Evolutionary conservation across 2,797 vertebrate genomes (phyloP), one percentile per base, ranked within the genome.

Genomic region (Gymnoscopelus braueri): DNA sequence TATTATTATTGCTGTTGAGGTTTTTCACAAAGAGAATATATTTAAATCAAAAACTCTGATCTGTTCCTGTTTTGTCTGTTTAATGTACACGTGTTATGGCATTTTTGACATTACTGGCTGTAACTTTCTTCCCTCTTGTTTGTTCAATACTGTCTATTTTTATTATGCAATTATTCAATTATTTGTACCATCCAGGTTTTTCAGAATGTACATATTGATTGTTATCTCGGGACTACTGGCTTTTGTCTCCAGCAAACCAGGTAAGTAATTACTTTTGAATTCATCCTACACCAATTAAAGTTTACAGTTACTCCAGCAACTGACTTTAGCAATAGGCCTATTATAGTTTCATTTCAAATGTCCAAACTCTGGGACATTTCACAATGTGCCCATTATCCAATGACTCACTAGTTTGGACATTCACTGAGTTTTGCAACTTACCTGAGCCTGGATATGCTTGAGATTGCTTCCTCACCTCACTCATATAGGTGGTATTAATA

Each of bases 191-290:
- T 80, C 15, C 39, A 89, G 84, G 65, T 82, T 58, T 60, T 62
- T 48, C 62, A 84, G 15, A 80, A 93, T 94, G 92, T 63, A 86
- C 56, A 47, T 44, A 59, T 66, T 90, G 39, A 23, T 90, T 4
- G 14, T 92, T 59, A 50, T 92, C 35, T 39, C 81, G 35, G 59
- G 56, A 14, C 71, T 93, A 4, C 6, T 93, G 60, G 83, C 84
- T 51, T 74, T 89, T 68, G 71, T 77, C 15, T 86, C 67, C 10
- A 81, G 81, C 56, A 75, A 75, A 55, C 74, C 85, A 65, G 88
- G 94, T 94, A 87, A 89, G 78, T 82, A 66, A 44, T 26, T 2
- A 26, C 26, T 2, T 14, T 35, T 32, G 3, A 60, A 59, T 51
- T 3, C 12, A 24, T 47, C n/a, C 59, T n/a, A n/a, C 44, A 15